Conservation (phyloP, 2,797 vertebrate genomes). For the Sebastes cheni region DNA sequence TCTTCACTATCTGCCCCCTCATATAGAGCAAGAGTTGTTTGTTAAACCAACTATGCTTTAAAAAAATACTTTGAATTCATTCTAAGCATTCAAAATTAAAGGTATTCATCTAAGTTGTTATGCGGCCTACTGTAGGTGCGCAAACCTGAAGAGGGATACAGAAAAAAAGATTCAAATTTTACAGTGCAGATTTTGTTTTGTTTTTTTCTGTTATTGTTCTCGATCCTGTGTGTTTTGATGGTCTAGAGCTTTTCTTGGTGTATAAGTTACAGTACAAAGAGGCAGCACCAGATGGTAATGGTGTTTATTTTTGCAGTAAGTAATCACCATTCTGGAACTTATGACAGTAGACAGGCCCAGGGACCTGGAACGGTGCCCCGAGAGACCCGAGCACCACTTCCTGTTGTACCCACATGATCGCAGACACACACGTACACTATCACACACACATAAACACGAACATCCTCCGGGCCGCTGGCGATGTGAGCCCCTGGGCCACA, state of each 20-base stretch:
- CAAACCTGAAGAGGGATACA: not conserved
- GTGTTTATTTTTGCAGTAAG: constrained; percentile 82
- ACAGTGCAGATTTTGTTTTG: constrained; percentile 8
- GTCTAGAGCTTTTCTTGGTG: constrained; percentile 78
- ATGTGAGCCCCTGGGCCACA: constrained; percentile 58
- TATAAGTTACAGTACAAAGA: constrained; percentile 75
- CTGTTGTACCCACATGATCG: constrained; percentile 65
- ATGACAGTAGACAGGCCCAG: constrained; percentile 75
- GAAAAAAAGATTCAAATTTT: constrained; percentile 2
- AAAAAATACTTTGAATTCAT: constrained; percentile 28
- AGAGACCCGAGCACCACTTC: constrained; percentile 72
- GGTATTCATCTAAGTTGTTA: constrained; percentile 10
- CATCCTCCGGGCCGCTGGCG: constrained; percentile 51
- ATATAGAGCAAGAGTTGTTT: constrained; percentile 6
- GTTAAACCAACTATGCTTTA: not conserved
- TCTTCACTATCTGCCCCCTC: constrained; percentile 27
- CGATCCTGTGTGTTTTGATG: constrained; percentile 76
- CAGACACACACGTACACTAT: constrained; percentile 24
- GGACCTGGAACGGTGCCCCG: constrained; percentile 71
- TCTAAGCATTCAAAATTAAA: not conserved
- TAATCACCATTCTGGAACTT: constrained; percentile 78
- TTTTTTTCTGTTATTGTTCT: constrained; percentile 60
- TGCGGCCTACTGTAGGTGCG: not conserved
- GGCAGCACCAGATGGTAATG: constrained; percentile 78
- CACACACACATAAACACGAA: constrained; percentile 43